A percentile compares a stretch with the other conserved stretches of the same genome.
These are phyloP conservation scores for Anguilla megastoma DNA, from an alignment of 2,797 vertebrate genomes.

Conservation along the genomic window DNA sequence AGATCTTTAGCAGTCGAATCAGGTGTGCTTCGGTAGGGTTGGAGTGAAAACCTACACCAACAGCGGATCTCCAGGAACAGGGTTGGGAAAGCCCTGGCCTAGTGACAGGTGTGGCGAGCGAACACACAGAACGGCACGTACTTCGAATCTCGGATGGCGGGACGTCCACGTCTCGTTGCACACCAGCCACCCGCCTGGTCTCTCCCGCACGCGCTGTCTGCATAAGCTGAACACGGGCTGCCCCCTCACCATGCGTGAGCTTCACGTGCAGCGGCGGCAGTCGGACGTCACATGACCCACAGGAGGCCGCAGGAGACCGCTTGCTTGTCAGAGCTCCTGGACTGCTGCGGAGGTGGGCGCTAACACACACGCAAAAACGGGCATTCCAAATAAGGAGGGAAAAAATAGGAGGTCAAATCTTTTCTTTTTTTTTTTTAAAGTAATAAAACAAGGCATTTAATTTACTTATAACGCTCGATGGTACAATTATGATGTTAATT, in stretches of 20 bases:
- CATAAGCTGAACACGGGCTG: neutral
- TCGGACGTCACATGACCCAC: neutral
- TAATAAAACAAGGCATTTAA: too few relatives aligned
- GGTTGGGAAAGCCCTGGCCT: too few relatives aligned
- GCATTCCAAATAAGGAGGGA: too few relatives aligned
- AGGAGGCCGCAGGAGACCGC: neutral
- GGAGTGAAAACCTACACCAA: too few relatives aligned
- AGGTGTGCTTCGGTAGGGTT: too few relatives aligned
- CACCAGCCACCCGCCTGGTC: neutral
- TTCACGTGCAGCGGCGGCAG: neutral
- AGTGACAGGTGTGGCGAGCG: neutral
- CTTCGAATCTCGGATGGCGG: neutral
- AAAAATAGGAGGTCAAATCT: neutral
- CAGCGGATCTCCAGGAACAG: neutral
- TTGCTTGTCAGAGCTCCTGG: too few relatives aligned
- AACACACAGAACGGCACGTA: neutral
- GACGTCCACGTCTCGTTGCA: neutral
- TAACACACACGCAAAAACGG: too few relatives aligned
- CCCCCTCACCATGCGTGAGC: neutral
- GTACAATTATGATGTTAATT: neutral
- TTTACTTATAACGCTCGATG: too few relatives aligned
- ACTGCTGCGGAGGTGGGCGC: too few relatives aligned
- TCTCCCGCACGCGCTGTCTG: neutral
- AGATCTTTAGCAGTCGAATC: too few relatives aligned
- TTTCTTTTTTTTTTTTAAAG: neutral